phyloP scores from a whole-genome alignment of 2,113 vertebrate genomes.

The Corydoras sp. region DNA sequence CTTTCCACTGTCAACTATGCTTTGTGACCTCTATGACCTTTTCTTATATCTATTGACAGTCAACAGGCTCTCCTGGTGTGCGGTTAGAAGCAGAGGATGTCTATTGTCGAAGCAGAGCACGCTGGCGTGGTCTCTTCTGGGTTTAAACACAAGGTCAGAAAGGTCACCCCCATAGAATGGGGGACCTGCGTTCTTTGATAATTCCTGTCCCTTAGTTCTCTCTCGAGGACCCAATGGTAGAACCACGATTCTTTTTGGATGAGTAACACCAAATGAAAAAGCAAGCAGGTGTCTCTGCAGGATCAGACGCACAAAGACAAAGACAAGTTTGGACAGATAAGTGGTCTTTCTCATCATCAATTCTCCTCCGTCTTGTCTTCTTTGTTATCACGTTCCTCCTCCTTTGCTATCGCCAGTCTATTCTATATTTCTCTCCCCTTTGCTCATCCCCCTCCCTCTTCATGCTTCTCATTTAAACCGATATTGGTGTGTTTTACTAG shows the following conservation, averaged over 20 bases:
- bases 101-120: conserved; percentile 47
- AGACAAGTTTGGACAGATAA: background rate
- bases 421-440: background rate
- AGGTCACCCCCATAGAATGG: conserved; percentile 54
- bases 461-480: conserved; percentile 5
- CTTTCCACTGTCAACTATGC: conserved; percentile 60
- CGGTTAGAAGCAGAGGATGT: conserved; percentile 46
- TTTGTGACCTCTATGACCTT: conserved; percentile 51
- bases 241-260: conserved; percentile 47
- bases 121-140: conserved; percentile 55
- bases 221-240: conserved; percentile 51
- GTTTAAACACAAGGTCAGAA: conserved; percentile 34
- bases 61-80: conserved; percentile 55
- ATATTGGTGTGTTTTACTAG: conserved; percentile 17
- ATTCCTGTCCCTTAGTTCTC: conserved; percentile 48
- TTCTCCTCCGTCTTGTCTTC: background rate
- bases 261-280: conserved; percentile 61
- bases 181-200: conserved; percentile 50
- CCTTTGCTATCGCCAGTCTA: background rate
- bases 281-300: conserved; percentile 30
- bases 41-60: conserved; percentile 60
- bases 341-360: background rate
- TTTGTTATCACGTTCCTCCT: background rate
- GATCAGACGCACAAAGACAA: conserved; percentile 7
- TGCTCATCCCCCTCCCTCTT: background rate